Evolutionary conservation across 1,140 invertebrate species (phyloP).

Genomic region (Drosophila ercepeae): DNA sequence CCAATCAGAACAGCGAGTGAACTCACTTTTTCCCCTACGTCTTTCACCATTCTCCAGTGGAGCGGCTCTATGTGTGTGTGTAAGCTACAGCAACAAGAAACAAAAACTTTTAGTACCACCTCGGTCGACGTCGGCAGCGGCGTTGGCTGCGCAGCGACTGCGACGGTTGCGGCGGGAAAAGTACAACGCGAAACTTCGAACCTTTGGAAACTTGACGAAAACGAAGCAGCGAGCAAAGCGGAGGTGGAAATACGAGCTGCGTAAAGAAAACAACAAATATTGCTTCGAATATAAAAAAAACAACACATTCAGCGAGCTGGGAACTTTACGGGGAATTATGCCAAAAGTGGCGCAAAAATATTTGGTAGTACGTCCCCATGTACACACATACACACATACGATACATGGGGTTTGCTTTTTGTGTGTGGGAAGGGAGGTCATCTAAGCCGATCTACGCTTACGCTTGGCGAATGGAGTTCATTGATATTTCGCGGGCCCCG

Average conservation of each 20-base stretch:
- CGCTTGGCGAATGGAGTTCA: conserved; percentile 64
- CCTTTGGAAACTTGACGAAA: conserved; percentile 73
- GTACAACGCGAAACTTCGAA: conserved; percentile 60
- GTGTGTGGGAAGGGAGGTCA: background rate
- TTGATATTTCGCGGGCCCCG: conserved; percentile 62
- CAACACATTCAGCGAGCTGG: background rate
- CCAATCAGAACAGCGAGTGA: conserved; percentile 67
- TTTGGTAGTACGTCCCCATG: conserved; percentile 53
- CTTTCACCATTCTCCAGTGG: conserved; percentile 20
- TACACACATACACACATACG: too few relatives aligned
- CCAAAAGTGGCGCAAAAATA: conserved; percentile 74
- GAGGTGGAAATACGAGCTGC: conserved; percentile 39
- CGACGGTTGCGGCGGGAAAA: conserved; percentile 55
- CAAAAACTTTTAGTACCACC: conserved; percentile 62
- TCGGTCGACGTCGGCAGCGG: conserved; percentile 12
- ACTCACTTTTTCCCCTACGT: conserved; percentile 34
- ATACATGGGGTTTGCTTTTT: background rate
- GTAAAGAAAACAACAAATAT: conserved; percentile 3
- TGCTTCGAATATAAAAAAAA: background rate
- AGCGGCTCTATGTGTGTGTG: background rate
- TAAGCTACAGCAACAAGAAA: conserved; percentile 53
- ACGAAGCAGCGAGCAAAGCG: conserved; percentile 57
- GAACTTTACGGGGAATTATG: conserved; percentile 64
- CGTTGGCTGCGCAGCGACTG: conserved; percentile 20
- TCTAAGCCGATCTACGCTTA: conserved; percentile 25